Conservation (phyloP, 2,797 vertebrate genomes). For the Todus mexicanus region DNA sequence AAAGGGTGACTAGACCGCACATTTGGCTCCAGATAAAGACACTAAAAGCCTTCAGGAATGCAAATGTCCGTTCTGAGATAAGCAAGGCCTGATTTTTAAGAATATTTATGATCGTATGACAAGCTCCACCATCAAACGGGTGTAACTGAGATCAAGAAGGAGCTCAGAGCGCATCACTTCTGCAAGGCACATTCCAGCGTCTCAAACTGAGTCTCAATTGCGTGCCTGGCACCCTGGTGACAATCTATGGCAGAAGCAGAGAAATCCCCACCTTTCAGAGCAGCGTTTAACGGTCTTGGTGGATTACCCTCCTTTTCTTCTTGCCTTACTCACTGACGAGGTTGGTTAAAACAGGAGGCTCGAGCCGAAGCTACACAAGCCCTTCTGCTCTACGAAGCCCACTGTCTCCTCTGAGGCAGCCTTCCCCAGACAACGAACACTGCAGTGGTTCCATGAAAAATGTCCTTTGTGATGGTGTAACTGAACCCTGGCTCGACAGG, state of each 20-base stretch:
- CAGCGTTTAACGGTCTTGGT: background rate
- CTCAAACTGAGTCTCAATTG: background rate
- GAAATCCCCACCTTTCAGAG: background rate
- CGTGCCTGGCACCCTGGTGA: background rate
- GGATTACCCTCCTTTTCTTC: background rate
- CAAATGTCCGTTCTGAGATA: background rate
- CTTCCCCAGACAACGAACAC: background rate
- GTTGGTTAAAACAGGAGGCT: background rate
- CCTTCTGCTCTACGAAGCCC: background rate
- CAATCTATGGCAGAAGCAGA: background rate
- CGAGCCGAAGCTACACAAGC: background rate
- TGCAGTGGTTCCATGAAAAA: background rate
- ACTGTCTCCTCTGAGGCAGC: background rate
- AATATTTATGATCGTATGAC: background rate
- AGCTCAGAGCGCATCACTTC: background rate
- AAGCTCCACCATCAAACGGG: background rate
- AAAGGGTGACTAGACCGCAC: background rate
- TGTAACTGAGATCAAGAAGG: background rate
- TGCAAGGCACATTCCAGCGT: background rate
- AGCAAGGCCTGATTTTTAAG: background rate
- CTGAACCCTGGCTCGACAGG: background rate
- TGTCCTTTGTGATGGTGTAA: background rate
- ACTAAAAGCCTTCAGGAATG: background rate
- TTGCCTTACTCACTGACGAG: background rate
- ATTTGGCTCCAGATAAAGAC: background rate